phyloP scores from a whole-genome alignment of 2,797 vertebrate genomes.

The Alca torda region DNA sequence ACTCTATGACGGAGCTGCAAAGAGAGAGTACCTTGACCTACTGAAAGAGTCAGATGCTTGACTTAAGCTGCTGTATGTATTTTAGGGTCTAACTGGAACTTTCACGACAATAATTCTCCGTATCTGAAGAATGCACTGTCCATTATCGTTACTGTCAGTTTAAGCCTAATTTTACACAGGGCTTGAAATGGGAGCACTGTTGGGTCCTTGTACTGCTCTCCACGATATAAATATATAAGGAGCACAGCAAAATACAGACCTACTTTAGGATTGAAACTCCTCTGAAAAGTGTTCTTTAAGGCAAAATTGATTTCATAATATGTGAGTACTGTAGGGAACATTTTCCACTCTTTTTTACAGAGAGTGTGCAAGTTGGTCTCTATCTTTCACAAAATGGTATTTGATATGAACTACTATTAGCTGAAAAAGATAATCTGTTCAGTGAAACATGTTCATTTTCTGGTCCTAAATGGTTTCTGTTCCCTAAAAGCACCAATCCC shows the following conservation, averaged over 20 bases:
- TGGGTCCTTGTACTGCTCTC: background rate
- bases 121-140: background rate
- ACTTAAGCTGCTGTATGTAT: background rate
- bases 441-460: conserved; percentile 57
- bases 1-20: background rate
- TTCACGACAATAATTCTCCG: background rate
- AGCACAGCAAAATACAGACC: background rate
- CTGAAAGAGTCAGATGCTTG: background rate
- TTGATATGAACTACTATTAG: conserved; percentile 65
- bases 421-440: conserved; percentile 69
- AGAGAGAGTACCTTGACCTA: background rate
- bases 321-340: conserved; percentile 42
- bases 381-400: conserved; percentile 57
- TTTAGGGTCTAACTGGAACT: background rate
- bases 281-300: conserved; percentile 64
- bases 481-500: conserved; percentile 24
- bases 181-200: background rate
- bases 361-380: background rate
- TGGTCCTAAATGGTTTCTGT: conserved; percentile 34
- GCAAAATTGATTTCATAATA: conserved; percentile 66
- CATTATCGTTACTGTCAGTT: background rate
- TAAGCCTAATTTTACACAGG: background rate
- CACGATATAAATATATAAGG: background rate
- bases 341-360: conserved; percentile 38
- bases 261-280: background rate